These are phyloP conservation scores for Chironomus riparius DNA, from an alignment of 2,888 invertebrate genomes.

Conservation along the genomic window DNA sequence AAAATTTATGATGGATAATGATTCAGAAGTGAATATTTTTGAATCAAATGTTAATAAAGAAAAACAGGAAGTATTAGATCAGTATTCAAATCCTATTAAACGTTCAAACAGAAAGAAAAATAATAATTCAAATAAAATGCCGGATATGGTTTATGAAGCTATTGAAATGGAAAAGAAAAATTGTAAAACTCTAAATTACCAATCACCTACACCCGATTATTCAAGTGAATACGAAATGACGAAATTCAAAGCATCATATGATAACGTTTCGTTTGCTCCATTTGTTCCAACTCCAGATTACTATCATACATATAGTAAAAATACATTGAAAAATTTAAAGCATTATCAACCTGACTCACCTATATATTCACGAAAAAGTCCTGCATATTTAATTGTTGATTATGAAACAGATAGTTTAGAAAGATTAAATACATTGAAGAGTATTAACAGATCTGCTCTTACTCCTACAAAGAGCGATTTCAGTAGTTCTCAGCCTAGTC, in stretches of 20 bases:
- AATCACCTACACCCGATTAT: conserved; percentile 41
- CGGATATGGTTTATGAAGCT: conserved; percentile 58
- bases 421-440: conserved; percentile 47
- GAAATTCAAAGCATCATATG: conserved; percentile 32
- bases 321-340: conserved; percentile 34
- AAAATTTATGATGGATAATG: neutral
- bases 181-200: conserved; percentile 37
- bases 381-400: conserved; percentile 48
- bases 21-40: neutral
- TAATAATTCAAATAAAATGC: conserved; percentile 35
- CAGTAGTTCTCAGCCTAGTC: conserved; percentile 62
- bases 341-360: conserved; percentile 42
- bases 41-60: neutral
- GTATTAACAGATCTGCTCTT: conserved; percentile 47
- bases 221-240: conserved; percentile 33
- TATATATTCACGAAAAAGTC: conserved; percentile 39
- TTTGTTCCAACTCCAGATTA: conserved; percentile 43
- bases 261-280: conserved; percentile 37
- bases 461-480: conserved; percentile 51
- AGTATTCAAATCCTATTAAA: conserved; percentile 37
- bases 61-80: conserved; percentile 36
- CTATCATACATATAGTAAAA: conserved; percentile 38
- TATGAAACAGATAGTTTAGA: conserved; percentile 69
- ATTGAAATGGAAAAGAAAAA: conserved; percentile 42
- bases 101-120: conserved; percentile 31